A percentile compares a stretch with the other conserved stretches of the same genome.
Evolutionary conservation across 2,888 invertebrate genomes (phyloP).

Genomic region (Serrognathus titanus): DNA sequence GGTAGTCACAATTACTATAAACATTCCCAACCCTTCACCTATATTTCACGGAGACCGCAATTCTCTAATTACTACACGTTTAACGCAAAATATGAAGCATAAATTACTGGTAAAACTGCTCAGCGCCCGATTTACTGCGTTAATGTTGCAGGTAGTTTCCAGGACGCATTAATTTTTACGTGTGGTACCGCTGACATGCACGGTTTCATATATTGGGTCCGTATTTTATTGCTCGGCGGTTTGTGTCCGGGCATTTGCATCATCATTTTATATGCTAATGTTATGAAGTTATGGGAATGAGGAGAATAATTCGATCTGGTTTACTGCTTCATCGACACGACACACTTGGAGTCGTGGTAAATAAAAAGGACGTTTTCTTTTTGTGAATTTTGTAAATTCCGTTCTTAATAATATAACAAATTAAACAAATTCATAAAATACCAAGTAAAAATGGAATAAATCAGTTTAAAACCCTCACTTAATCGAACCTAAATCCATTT

Average conservation of each 20-base stretch:
- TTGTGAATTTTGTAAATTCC: not conserved
- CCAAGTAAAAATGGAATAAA: too few relatives aligned
- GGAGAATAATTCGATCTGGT: conserved; percentile 7
- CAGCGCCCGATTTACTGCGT: conserved; percentile 43
- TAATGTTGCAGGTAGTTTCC: conserved; percentile 24
- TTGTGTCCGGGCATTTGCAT: conserved; percentile 8
- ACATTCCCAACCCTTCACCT: conserved; percentile 43
- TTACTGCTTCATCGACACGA: conserved; percentile 2
- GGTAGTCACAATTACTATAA: conserved; percentile 39
- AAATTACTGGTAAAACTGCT: conserved; percentile 48
- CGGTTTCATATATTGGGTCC: conserved; percentile 15
- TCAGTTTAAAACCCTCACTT: too few relatives aligned
- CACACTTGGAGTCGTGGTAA: not conserved
- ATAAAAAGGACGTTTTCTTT: not conserved
- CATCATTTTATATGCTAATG: conserved; percentile 15
- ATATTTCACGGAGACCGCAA: conserved; percentile 40
- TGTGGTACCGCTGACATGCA: conserved; percentile 11
- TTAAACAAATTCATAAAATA: not conserved
- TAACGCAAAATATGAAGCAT: conserved; percentile 51
- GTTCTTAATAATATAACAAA: not conserved
- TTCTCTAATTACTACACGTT: conserved; percentile 51
- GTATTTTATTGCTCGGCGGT: conserved; percentile 13
- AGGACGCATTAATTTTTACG: conserved; percentile 20
- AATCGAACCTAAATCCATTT: conserved; percentile 6
- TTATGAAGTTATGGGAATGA: conserved; percentile 13